Evolutionary conservation across 2,113 vertebrate species (phyloP).

Genomic region (Macaca mulatta): DNA sequence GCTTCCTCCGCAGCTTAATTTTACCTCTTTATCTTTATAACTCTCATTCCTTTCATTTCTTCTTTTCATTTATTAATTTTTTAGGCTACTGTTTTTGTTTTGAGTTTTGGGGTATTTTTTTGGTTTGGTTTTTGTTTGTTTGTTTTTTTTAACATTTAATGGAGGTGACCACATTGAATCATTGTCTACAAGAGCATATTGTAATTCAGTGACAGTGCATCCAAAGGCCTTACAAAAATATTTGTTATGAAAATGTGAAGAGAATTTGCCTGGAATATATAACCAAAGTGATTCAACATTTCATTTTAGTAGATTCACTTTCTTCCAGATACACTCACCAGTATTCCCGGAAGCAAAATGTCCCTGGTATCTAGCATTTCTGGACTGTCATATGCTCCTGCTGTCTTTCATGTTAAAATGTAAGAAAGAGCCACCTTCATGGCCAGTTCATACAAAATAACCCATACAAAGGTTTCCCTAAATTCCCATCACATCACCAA

Average conservation of each 20-base stretch:
- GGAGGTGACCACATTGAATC: neutral
- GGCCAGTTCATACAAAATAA: neutral
- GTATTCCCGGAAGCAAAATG: neutral
- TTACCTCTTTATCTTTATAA: neutral
- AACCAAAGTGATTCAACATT: neutral
- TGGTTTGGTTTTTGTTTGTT: too few relatives aligned
- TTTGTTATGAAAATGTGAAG: slow-evolving; percentile 68
- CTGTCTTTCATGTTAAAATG: neutral
- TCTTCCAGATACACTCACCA: neutral
- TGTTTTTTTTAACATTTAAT: neutral
- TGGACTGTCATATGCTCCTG: neutral
- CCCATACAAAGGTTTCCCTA: neutral
- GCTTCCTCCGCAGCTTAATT: neutral
- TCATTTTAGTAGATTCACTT: neutral
- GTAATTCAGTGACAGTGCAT: neutral
- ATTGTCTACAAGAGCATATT: neutral
- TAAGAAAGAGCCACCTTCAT: neutral
- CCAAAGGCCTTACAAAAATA: slow-evolving; percentile 49
- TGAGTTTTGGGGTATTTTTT: neutral
- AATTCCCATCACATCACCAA: neutral
- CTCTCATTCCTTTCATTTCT: neutral
- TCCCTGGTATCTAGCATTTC: neutral
- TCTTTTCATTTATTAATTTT: neutral
- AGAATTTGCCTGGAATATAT: slow-evolving; percentile 25
- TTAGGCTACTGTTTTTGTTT: neutral